Conservation (phyloP, 2,113 vertebrate species). For the Myiopsitta monachus region DNA sequence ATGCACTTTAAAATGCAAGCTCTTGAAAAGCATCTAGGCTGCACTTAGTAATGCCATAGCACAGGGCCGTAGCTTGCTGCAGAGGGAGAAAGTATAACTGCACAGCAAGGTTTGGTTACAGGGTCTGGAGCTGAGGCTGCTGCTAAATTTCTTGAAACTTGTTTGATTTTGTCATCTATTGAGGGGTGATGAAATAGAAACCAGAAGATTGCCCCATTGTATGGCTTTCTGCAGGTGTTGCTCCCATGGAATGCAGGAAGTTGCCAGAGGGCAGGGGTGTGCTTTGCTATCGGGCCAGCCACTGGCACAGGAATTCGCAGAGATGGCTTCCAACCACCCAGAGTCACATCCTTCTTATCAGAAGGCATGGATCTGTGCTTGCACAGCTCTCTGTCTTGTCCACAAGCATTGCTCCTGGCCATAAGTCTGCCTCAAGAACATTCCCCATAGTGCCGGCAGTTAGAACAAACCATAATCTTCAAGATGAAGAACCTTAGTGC, state of each 20-base stretch:
- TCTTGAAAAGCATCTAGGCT: not conserved
- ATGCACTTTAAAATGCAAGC: not conserved
- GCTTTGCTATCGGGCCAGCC: rapidly evolving
- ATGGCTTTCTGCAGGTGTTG: rapidly evolving
- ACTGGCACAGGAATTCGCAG: rapidly evolving
- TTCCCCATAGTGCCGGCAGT: rapidly evolving
- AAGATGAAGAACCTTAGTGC: not conserved
- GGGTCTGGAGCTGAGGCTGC: not conserved
- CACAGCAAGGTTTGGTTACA: not conserved
- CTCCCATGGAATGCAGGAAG: rapidly evolving
- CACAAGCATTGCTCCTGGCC: rapidly evolving
- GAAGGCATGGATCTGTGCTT: rapidly evolving
- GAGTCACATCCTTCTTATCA: not conserved
- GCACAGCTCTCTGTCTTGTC: rapidly evolving
- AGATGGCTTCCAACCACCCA: rapidly evolving
- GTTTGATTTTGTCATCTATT: not conserved
- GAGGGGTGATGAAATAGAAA: not conserved
- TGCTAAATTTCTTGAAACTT: not conserved
- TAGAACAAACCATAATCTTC: not conserved
- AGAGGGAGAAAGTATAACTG: not conserved
- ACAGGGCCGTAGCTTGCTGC: not conserved
- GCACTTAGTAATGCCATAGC: not conserved
- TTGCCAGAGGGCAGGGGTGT: rapidly evolving
- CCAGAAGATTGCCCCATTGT: rapidly evolving
- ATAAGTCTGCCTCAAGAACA: not conserved